Base-by-base conservation (phyloP, 2,888 invertebrate species). In the Cataglyphis albicans region DNA sequence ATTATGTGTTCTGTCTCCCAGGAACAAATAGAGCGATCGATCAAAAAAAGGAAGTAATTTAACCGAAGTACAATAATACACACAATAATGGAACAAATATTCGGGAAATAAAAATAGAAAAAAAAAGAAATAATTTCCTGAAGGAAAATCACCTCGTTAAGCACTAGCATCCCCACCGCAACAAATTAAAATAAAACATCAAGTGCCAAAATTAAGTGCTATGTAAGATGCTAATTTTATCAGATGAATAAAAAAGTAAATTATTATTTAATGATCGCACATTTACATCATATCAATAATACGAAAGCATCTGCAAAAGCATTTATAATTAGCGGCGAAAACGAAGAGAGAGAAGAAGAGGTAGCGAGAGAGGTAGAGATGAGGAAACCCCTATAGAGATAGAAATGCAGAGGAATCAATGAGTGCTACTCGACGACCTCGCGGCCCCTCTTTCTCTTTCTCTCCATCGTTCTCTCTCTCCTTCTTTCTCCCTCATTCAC, bases 351-450 rank as follows among this genome's bases (percentile, higher is more conserved):
- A 85, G 63, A 84, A 83, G 78, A 70, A 35, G 70, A 76, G 67
- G 61, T 65, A 32, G 10, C 9, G 18, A 68, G 41, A 35, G 38
- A 68, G 57, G 55, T 55, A 57, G 29, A 1, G 59, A 59, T 4
- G 15, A 44, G 2, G 38, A 6, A n/a, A 52, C 0, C n/a, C 15
- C 18, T 5, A 61, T 32, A 52, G 29, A 68, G 55, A 55, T 55
- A 73, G 65, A 65, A 70, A 70, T 52, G 67, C 64, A 64, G 48
- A 90, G 90, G 89, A 90, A 91, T 91, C 91, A 90, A 92, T 91
- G 91, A 90, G 84, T 84, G 88, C 82, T 87, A 86, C 84, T 82
- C 84, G 67, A 73, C 82, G 84, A 86, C 86, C 86, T 87, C 70
- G 48, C 68, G 18, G 55, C n/a, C 38, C 41, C 25, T 72, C 73